Conservation (phyloP, 2,113 vertebrate species). For the Amphiprion percula region DNA sequence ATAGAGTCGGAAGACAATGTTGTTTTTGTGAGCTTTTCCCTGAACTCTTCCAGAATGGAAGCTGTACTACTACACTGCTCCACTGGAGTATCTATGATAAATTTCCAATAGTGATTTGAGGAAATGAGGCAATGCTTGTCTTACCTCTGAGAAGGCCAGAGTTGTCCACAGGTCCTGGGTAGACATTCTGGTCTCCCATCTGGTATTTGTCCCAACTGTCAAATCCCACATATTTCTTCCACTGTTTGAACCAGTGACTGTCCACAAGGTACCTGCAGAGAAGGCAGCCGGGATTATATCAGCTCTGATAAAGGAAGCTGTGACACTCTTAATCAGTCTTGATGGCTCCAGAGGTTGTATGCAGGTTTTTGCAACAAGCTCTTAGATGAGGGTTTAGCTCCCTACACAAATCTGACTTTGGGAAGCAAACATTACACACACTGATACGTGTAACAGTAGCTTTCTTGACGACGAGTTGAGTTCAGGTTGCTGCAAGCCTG, state of each 20-base stretch:
- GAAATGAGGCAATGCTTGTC: conserved; percentile 6
- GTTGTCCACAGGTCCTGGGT: conserved; percentile 98
- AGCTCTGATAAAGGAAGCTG: background rate
- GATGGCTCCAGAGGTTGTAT: background rate
- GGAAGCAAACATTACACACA: background rate
- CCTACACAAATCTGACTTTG: background rate
- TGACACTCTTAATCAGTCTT: background rate
- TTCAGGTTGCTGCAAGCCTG: conserved; percentile 52
- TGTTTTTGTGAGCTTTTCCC: conserved; percentile 44
- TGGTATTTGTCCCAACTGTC: conserved; percentile 99
- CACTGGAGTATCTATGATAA: background rate
- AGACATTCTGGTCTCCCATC: conserved; percentile 98
- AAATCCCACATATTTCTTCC: conserved; percentile 99
- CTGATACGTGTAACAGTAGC: conserved; percentile 24
- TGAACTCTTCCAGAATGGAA: conserved; percentile 61
- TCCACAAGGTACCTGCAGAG: conserved; percentile 94
- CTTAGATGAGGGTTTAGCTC: background rate
- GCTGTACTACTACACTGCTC: background rate
- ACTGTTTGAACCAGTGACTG: conserved; percentile 99
- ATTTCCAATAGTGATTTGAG: too few species aligned
- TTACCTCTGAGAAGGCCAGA: conserved; percentile 98
- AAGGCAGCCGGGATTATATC: background rate
- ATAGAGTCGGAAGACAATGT: conserved; percentile 43
- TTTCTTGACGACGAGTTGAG: conserved; percentile 19
- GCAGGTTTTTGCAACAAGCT: background rate